These are phyloP conservation scores for Magallana gigas DNA, from an alignment of 1,140 invertebrate genomes.

Conservation along the genomic window DNA sequence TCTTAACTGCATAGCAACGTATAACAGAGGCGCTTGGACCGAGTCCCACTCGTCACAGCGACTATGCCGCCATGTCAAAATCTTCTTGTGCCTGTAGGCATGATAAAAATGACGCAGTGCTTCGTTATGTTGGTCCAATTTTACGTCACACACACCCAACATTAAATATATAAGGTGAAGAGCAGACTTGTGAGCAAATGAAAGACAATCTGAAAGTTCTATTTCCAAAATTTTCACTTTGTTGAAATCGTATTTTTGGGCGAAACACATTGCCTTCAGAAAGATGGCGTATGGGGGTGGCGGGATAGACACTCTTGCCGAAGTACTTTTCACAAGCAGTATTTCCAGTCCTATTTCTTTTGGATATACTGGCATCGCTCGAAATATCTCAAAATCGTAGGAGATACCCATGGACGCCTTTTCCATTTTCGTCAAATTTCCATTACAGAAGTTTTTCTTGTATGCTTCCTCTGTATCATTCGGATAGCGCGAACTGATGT, in stretches of 20 bases:
- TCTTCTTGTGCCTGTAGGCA: conserved; percentile 5
- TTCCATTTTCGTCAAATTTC: conserved; percentile 7
- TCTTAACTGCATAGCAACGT: neutral
- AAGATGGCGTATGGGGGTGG: neutral
- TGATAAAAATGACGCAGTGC: neutral
- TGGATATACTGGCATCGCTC: neutral
- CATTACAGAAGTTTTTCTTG: neutral
- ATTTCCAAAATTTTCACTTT: neutral
- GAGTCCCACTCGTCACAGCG: neutral
- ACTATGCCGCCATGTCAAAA: neutral
- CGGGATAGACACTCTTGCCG: neutral
- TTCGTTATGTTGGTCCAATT: conserved; percentile 1
- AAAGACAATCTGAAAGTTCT: neutral
- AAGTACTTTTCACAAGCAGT: neutral
- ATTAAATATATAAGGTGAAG: neutral
- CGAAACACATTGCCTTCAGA: neutral
- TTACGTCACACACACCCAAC: neutral
- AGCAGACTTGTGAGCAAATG: neutral
- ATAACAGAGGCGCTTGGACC: neutral
- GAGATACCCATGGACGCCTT: conserved; percentile 19
- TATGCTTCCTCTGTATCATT: neutral
- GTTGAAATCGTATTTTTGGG: neutral
- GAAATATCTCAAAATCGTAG: conserved; percentile 31
- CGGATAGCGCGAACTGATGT: neutral
- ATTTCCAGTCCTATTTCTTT: neutral